Evolutionary conservation across 2,888 invertebrate genomes (phyloP), one percentile per base, ranked within the genome.

Genomic region (Bellardia pandia): DNA sequence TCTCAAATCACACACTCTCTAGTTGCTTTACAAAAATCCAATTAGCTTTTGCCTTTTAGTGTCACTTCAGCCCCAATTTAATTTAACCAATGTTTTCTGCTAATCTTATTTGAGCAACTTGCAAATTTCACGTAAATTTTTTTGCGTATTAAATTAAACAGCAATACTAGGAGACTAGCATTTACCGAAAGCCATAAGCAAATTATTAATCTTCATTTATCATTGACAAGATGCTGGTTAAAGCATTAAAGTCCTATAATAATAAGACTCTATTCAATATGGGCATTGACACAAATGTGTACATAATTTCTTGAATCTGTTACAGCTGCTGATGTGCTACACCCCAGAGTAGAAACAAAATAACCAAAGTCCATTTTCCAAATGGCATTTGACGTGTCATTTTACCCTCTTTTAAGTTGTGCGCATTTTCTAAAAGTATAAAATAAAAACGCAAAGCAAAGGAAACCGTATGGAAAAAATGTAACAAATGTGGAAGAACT

Each of bases 311-410:
- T 7, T 2, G 51, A 42, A 51, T 40, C 40, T 72, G 9, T n/a
- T 62, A 23, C 48, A 62, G 60, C 45, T 62, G 79, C 33, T 33
- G 5, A 6, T 37, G 5, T 68, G 48, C 3, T 64, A 33, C 42
- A 64, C 40, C 16, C 3, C 6, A 45, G 3, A 37, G 23, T 45
- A 74, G 4, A 13, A 72, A 16, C 23, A 68, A 23, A 42, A 60
- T 30, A 68, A 16, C 76, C 75, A 62, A 71, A 66, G 78, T 79
- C 78, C 75, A 75, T 75, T 66, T 71, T 51, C 14, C 16, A 75
- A 78, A 82, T 78, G 68, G 3, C 40, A 58, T 64, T 58, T 68
- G 56, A 71, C 62, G 83, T 84, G 64, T 72, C 82, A 79, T 71
- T 71, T 76, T 71, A 66, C 23, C 71, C 83, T 72, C 76, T 30